Conservation (phyloP, 2,797 vertebrate genomes). For the Neosilurus hyrtlii region DNA sequence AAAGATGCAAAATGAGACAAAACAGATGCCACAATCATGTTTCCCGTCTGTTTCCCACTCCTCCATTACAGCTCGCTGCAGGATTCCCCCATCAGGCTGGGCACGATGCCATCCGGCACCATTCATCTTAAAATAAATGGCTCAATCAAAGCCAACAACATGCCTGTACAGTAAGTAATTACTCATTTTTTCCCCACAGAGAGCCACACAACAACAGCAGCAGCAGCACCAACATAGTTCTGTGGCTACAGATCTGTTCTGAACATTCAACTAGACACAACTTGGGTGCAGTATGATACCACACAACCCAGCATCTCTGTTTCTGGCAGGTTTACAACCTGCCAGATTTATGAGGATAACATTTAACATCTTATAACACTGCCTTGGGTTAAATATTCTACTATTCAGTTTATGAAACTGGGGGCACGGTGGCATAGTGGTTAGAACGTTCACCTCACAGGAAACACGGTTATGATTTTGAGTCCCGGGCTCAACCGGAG, state of each 20-base stretch:
- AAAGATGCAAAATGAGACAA: slow-evolving; percentile 35
- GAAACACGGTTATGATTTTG: too few relatives aligned
- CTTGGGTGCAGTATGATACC: neutral
- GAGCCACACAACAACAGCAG: slow-evolving; percentile 41
- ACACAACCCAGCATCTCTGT: neutral
- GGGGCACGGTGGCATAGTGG: too few relatives aligned
- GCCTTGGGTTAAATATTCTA: neutral
- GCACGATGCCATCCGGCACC: slow-evolving; percentile 51
- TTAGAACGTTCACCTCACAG: too few relatives aligned
- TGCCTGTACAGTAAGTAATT: slow-evolving; percentile 53
- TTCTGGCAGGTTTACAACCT: slow-evolving; percentile 6
- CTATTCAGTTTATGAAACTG: neutral
- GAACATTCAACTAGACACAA: slow-evolving; percentile 5
- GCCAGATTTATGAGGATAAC: neutral
- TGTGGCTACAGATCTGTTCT: neutral
- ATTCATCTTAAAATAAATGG: slow-evolving; percentile 57
- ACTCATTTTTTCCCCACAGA: slow-evolving; percentile 41
- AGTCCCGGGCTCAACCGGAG: too few relatives aligned
- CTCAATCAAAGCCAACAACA: slow-evolving; percentile 57
- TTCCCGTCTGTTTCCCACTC: slow-evolving; percentile 41
- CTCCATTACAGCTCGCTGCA: slow-evolving; percentile 45
- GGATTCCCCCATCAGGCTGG: slow-evolving; percentile 45
- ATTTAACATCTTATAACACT: neutral
- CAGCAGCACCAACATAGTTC: slow-evolving; percentile 17
- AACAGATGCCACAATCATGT: slow-evolving; percentile 39